Evolutionary conservation across 2,113 vertebrate genomes (phyloP).

Genomic region (Sakesphorus luctuosus): DNA sequence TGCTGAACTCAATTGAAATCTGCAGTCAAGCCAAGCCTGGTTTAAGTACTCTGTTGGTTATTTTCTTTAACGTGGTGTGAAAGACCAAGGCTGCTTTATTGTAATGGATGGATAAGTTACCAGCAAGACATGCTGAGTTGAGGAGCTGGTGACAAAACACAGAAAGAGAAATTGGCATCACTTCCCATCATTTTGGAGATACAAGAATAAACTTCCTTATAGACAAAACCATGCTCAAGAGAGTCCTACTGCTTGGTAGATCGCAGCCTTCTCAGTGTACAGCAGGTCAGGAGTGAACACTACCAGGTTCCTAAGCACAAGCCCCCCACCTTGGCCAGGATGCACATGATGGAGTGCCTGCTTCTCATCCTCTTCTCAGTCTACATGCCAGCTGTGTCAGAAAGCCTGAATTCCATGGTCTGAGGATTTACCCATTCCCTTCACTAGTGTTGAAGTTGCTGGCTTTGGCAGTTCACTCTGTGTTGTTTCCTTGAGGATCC

Average conservation of each 20-base stretch:
- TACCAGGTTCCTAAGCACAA: not conserved
- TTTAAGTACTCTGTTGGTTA: constrained; percentile 13
- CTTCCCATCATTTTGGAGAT: not conserved
- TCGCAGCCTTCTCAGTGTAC: not conserved
- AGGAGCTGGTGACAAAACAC: constrained; percentile 24
- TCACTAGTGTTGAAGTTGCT: not conserved
- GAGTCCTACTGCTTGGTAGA: not conserved
- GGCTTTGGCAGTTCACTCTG: not conserved
- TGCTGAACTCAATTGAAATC: constrained; percentile 3
- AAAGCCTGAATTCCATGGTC: not conserved
- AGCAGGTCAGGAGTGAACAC: not conserved
- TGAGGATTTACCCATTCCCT: not conserved
- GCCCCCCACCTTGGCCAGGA: not conserved
- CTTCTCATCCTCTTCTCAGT: not conserved
- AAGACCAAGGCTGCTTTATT: constrained; percentile 32
- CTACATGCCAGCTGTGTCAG: not conserved
- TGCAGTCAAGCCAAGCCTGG: not conserved
- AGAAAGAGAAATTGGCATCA: not conserved
- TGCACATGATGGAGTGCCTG: not conserved
- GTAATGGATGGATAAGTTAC: constrained; percentile 17
- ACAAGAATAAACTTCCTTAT: not conserved
- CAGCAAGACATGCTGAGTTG: constrained; percentile 35
- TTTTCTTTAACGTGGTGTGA: constrained; percentile 55
- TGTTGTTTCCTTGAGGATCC: not conserved
- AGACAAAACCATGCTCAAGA: not conserved